Base-by-base conservation (phyloP, 2,888 invertebrate genomes). In the Xylophagus ater region DNA sequence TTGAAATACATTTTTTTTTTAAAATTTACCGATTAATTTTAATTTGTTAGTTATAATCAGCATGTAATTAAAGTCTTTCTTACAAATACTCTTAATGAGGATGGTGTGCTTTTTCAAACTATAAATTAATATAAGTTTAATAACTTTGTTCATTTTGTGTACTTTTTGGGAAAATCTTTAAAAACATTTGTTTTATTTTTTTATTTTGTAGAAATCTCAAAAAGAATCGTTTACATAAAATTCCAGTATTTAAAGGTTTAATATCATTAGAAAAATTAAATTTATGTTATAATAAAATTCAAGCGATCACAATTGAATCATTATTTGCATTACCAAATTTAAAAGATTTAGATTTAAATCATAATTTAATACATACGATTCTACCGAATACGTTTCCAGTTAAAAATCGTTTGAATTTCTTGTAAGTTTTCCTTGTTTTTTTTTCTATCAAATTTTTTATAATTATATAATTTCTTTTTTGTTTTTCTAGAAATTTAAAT, bases 171-270 rank as follows among this genome's bases (percentile, higher is more conserved):
- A 23, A 23, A 23, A 23, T 8, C 5, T 26, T 26, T 6, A 26
- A 31, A 31, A 4, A 33, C 6, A 17, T 33, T 25, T 13, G 23
- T 23, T 26, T 17, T 15, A 31, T 2, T 9, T 4, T 12, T 6
- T 14, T 19, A 20, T 29, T 26, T 30, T 31, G 1, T 34, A 62
- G 62, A 12, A 52, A 55, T 5, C 62, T 93, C 37, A 90, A 85
- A 61, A 77, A 82, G 52, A 94, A 93, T 62, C 78, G 79, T 50
- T 62, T 94, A 36, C 74, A 73, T 53, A 73, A 74, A 45, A 79
- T 94, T 49, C 82, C 82, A 54, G 76, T 81, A 47, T 89, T 94
- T 60, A 73, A 77, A 60, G 81, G 81, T 21, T 69, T 92, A 44
- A 72, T 73, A 36, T 75, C 75, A 49, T 66, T 94, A 41, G 74